A percentile compares a stretch with the other conserved stretches of the same genome.
These are phyloP conservation scores for Aphidius gifuensis DNA, from an alignment of 1,140 invertebrate genomes.

Conservation along the genomic window DNA sequence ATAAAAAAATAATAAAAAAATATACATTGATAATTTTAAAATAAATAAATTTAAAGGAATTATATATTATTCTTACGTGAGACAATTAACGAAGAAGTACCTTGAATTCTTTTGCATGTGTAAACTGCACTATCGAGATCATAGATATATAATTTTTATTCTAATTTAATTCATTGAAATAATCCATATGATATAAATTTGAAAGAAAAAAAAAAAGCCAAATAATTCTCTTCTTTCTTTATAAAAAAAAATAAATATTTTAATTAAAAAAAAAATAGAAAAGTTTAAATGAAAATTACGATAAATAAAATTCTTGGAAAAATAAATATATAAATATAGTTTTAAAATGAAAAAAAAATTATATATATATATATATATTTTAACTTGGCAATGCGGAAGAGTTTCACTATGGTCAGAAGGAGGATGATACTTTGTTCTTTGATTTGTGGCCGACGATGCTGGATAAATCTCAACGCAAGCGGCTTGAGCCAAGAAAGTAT, in stretches of 20 bases:
- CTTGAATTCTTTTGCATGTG: not conserved
- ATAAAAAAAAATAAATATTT: no score
- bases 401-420: constrained; percentile 26
- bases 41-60: not conserved
- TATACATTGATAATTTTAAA: not conserved
- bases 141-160: constrained; percentile 14
- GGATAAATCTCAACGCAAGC: constrained; percentile 24
- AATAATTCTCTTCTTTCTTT: not conserved
- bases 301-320: no score
- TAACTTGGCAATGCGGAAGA: constrained; percentile 16
- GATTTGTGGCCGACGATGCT: constrained; percentile 30
- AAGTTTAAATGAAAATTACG: no score
- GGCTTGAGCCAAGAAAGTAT: not conserved
- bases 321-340: no score
- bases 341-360: not conserved
- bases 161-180: constrained; percentile 12
- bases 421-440: constrained; percentile 23
- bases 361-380: not conserved
- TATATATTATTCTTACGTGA: constrained; percentile 21
- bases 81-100: constrained; percentile 16
- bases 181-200: not conserved
- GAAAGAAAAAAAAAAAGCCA: not conserved
- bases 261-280: no score
- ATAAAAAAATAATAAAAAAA: not conserved
- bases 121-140: constrained; percentile 13